Percentiles rank a stretch among this genome's conserved stretches.
These are phyloP conservation scores for Drosophila paramelanica DNA, from an alignment of 2,888 invertebrate species.

Conservation along the genomic window DNA sequence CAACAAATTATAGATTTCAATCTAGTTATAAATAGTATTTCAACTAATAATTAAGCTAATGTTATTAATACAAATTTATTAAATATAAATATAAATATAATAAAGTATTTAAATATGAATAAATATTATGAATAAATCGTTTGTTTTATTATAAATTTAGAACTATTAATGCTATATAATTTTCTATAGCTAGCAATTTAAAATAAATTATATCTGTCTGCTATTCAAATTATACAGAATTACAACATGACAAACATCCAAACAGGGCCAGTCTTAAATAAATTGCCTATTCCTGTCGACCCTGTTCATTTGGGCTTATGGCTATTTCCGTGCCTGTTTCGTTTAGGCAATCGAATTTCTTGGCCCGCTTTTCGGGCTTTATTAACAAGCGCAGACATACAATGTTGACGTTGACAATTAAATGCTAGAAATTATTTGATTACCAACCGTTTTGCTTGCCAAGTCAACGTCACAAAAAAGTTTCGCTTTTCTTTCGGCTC, in stretches of 20 bases:
- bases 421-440: constrained; percentile 74
- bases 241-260: not conserved
- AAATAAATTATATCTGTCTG: not conserved
- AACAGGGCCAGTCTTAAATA: constrained; percentile 1
- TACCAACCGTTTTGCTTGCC: constrained; percentile 61
- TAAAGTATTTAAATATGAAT: no score
- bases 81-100: no score
- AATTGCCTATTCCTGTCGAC: constrained; percentile 15
- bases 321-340: constrained; percentile 37
- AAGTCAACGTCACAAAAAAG: constrained; percentile 55
- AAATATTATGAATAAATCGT: no score
- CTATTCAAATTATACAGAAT: not conserved
- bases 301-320: constrained; percentile 50
- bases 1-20: no score
- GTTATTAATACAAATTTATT: no score
- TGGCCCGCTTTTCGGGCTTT: constrained; percentile 8
- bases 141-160: no score
- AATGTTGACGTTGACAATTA: constrained; percentile 62
- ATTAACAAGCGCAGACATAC: constrained; percentile 16
- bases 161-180: not conserved
- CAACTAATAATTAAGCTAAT: no score
- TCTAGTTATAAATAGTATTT: no score
- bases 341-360: constrained; percentile 33
- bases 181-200: not conserved
- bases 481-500: constrained; percentile 72